Evolutionary conservation across 2,888 invertebrate species (phyloP).

Genomic region (Choreutis nemorana): DNA sequence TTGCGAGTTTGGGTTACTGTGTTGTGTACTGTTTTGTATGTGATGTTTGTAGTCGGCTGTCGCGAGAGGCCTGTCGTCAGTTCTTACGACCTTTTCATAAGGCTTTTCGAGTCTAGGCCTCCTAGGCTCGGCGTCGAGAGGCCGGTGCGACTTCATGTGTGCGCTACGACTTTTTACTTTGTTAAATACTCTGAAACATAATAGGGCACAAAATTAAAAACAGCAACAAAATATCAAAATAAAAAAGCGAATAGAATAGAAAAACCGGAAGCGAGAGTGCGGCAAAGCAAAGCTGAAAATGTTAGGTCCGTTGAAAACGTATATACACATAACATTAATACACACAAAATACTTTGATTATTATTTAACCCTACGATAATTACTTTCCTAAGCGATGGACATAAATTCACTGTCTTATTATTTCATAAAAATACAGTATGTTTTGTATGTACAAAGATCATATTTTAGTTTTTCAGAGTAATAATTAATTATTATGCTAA

Average conservation of each 20-base stretch:
- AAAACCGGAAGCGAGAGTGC: constrained; percentile 21
- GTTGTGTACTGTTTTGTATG: constrained; percentile 44
- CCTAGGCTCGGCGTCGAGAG: constrained; percentile 83
- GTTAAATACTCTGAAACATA: constrained; percentile 88
- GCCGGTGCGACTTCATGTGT: constrained; percentile 98
- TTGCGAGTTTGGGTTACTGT: constrained; percentile 33
- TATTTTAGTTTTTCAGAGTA: too few species aligned
- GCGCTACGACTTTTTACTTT: constrained; percentile 99
- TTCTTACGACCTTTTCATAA: constrained; percentile 65
- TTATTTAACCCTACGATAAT: constrained; percentile 31
- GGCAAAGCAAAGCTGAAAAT: constrained; percentile 41
- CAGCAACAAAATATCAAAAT: constrained; percentile 36
- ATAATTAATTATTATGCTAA: constrained; percentile 7
- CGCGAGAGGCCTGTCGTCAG: constrained; percentile 52
- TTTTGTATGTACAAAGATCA: constrained; percentile 43
- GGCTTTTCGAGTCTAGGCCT: constrained; percentile 70
- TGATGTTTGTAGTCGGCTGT: constrained; percentile 47
- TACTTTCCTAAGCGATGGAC: constrained; percentile 37
- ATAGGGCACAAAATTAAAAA: constrained; percentile 55
- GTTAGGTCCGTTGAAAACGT: constrained; percentile 30
- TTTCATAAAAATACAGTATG: constrained; percentile 30
- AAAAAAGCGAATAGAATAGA: constrained; percentile 20
- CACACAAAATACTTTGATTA: constrained; percentile 29
- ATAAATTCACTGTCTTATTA: constrained; percentile 33
- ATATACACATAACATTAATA: constrained; percentile 40